Evolutionary conservation across 2,113 vertebrate genomes (phyloP), one percentile per base, ranked within the genome.

Genomic region (Sylvia atricapilla): DNA sequence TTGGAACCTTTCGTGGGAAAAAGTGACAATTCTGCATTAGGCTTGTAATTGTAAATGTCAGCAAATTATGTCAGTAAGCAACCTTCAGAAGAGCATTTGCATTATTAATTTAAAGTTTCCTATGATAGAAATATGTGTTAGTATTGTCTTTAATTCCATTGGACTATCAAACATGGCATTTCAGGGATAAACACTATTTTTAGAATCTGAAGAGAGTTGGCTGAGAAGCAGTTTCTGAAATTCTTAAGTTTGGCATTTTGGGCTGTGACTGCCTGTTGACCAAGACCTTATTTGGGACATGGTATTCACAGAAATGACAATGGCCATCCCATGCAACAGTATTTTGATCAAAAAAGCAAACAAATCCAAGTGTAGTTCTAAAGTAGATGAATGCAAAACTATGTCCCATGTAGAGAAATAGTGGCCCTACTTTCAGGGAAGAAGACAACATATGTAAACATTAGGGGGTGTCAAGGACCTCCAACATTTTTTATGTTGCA

Each of bases 31-130:
- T 93, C 18, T 88, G 25, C 46, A 83, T 66, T 72, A 78, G 30
- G 28, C 25, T 92, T 75, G 28, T 78, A 72, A 95, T 91, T 95
- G 87, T 52, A 89, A 87, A 82, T 89, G 74, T 56, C 84, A 91
- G n/a, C 25, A 93, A 87, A 89, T 84, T 68, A 75, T 84, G 53
- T 60, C 63, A 79, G 62, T 95, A 67, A 93, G 50, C 49, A 79
- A 69, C 37, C 23, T 82, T 79, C 69, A 94, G 49, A 73, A 84
- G 18, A 18, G 11, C 64, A 62, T 68, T 95, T 73, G 12, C 25
- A 49, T 83, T 84, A 59, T 58, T 79, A 83, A 88, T 46, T 68
- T 23, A 59, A 55, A 66, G 7, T 82, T 87, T 94, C 16, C n/a
- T 73, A 12, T 2, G 2, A 73, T 4, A 55, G n/a, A 64, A 33